Conservation (phyloP, 2,113 vertebrate species). For the Protobothrops mucrosquamatus region DNA sequence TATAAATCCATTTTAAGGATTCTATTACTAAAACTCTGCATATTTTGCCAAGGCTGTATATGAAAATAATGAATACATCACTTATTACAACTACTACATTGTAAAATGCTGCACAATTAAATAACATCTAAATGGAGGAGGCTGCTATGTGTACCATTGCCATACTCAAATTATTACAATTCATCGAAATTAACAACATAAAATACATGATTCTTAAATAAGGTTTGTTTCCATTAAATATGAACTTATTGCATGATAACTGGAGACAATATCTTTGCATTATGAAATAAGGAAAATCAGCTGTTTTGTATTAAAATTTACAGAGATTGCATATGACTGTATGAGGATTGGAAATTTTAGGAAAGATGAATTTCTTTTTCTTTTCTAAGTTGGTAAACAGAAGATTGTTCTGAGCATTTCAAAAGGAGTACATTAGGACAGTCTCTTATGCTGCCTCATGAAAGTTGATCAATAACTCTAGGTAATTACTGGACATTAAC, state of each 20-base stretch:
- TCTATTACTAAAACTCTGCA: conserved; percentile 21
- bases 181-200: conserved; percentile 54
- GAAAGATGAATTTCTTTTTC: conserved; percentile 37
- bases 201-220: conserved; percentile 50
- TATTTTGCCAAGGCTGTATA: conserved; percentile 54
- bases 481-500: conserved; percentile 35
- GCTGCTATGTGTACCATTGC: conserved; percentile 26
- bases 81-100: conserved; percentile 32
- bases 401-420: conserved; percentile 35
- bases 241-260: conserved; percentile 71
- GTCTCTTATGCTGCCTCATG: conserved; percentile 39
- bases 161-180: conserved; percentile 55
- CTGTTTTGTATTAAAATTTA: conserved; percentile 53
- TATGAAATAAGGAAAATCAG: conserved; percentile 59
- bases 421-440: conserved; percentile 35
- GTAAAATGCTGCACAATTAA: conserved; percentile 21
- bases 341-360: conserved; percentile 34
- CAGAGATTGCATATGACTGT: conserved; percentile 51
- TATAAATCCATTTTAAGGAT: conserved; percentile 19
- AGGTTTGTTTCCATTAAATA: conserved; percentile 56
- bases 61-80: conserved; percentile 51
- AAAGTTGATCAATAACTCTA: conserved; percentile 28
- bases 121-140: conserved; percentile 38
- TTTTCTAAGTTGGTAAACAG: conserved; percentile 13
- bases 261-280: conserved; percentile 64